Evolutionary conservation across 2,113 vertebrate genomes (phyloP).

Genomic region (Nansenia antarctica): DNA sequence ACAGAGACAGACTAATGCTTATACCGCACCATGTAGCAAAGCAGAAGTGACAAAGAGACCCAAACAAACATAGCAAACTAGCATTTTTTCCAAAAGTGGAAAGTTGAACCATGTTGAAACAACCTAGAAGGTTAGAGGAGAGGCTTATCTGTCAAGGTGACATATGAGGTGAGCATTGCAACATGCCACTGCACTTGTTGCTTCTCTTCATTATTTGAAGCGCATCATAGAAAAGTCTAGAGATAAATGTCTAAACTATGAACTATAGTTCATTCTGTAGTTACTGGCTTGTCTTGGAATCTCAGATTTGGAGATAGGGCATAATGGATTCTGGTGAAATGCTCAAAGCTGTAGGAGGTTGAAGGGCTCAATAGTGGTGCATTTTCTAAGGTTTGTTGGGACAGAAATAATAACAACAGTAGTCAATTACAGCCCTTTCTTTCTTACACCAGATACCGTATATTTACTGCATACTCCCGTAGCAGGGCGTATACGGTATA

Average conservation of each 20-base stretch:
- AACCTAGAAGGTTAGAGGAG: background rate
- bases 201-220: background rate
- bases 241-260: background rate
- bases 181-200: background rate
- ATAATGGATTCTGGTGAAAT: too few species aligned
- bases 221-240: background rate
- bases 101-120: constrained; percentile 35
- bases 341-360: too few species aligned
- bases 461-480: too few species aligned
- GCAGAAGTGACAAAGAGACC: too few species aligned
- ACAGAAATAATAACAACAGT: too few species aligned
- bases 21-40: too few species aligned
- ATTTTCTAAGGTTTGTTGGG: too few species aligned
- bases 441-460: too few species aligned
- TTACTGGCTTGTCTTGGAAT: background rate
- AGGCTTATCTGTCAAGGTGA: constrained; percentile 14
- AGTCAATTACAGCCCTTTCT: too few species aligned
- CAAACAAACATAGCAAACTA: too few species aligned
- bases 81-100: constrained; percentile 40
- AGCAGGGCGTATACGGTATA: too few species aligned
- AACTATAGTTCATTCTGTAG: background rate
- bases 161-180: background rate
- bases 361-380: too few species aligned
- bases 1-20: background rate
- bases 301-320: background rate